Percentiles rank a stretch among this genome's conserved stretches.
Conservation (phyloP, 2,113 vertebrate species). For the Notarius quadriscutis region DNA sequence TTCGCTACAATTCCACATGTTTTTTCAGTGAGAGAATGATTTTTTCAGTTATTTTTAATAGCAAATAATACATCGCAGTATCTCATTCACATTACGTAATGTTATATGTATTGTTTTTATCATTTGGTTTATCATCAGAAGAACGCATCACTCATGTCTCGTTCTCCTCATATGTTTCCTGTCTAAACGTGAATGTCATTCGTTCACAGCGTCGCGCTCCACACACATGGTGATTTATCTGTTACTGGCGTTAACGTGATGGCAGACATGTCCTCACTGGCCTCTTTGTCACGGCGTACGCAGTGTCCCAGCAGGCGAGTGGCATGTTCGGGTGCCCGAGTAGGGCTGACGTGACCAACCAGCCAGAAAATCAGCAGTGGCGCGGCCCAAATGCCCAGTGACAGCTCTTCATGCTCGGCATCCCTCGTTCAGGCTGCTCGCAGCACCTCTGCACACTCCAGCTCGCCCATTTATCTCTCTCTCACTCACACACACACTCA, state of each 20-base stretch:
- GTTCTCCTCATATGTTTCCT: background rate
- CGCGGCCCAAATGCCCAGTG: conserved; percentile 44
- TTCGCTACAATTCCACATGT: too few relatives aligned
- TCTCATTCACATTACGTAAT: background rate
- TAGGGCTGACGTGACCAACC: conserved; percentile 46
- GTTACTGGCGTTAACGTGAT: conserved; percentile 32
- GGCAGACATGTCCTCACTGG: conserved; percentile 34
- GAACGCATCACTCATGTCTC: background rate
- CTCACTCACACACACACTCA: conserved; percentile 25
- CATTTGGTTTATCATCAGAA: background rate
- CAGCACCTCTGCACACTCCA: conserved; percentile 10
- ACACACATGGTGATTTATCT: conserved; percentile 45
- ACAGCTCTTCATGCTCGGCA: conserved; percentile 54
- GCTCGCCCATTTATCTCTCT: conserved; percentile 51
- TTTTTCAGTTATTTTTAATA: too few relatives aligned
- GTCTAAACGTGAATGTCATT: conserved; percentile 5
- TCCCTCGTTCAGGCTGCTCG: conserved; percentile 32
- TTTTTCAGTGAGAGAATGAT: too few relatives aligned
- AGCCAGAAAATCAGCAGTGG: conserved; percentile 54
- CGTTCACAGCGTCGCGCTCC: background rate
- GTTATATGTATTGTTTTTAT: background rate
- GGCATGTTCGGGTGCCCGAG: conserved; percentile 41
- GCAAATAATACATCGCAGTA: background rate
- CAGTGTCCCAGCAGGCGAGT: conserved; percentile 27
- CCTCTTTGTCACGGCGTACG: conserved; percentile 32